Evolutionary conservation across 2,113 vertebrate species (phyloP), one percentile per base, ranked within the genome.

Genomic region (Polypterus senegalus): DNA sequence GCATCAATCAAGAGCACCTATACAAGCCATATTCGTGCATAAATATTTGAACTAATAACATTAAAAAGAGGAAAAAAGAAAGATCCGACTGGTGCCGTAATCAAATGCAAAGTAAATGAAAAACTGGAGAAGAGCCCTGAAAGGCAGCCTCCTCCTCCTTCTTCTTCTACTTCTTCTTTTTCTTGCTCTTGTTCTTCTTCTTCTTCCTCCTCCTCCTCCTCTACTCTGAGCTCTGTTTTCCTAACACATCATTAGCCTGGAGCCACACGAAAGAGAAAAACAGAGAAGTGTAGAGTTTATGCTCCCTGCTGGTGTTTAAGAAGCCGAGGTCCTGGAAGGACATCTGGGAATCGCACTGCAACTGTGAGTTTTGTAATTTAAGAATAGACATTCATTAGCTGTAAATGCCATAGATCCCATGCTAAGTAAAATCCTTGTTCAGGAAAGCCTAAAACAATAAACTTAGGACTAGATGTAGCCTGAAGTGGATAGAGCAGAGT

Each of bases 41-140:
- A 91, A 97, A 97, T 98, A 97, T 97, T 97, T 97, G 88, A 97
- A 92, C 92, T 97, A 95, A 97, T 97, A 93, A 96, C 89, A 88
- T 94, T 90, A 79, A 92, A 93, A 92, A 90, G 88, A 63, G 83
- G 83, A 90, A 91, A 90, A 88, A 88, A 89, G 92, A 93, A 89
- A 88, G 89, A 91, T 91, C 88, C 83, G 86, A 92, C 89, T 90
- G 87, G 83, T 87, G 83, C 87, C 74, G 87, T 93, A 92, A 94
- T 97, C 89, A 92, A 88, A 97, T 98, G 92, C 90, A 96, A 95
- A 95, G 94, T 93, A 92, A 91, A 97, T 95, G 91, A 96, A 92
- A 90, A 92, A 90, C 88, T 91, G 82, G 88, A 89, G 91, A 92
- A 92, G 90, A 90, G 86, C 76, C 71, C 79, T 82, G 85, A 84